Base-by-base conservation (phyloP, 2,113 vertebrate genomes). In the Podarcis muralis region DNA sequence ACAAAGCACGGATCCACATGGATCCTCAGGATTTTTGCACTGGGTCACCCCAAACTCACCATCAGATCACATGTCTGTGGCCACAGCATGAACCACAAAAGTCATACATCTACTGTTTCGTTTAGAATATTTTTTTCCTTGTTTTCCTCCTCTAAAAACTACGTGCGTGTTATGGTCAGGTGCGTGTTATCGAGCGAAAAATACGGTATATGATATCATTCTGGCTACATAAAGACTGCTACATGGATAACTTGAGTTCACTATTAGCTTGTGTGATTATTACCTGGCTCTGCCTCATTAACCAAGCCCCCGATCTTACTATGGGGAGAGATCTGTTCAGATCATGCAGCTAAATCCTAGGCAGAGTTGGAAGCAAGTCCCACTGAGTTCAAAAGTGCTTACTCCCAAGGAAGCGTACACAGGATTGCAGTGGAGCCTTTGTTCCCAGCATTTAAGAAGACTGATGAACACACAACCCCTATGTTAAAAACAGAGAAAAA, bases 401-500 rank as follows among this genome's bases (percentile, higher is more conserved):
- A 35, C 43, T 72, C 48, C 66, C 69, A 84, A 35, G 43, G 43
- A 74, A 84, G 43, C 57, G 5, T 23, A 7, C 27, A 72, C 13
- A 83, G 1, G 62, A 40, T 48, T 79, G 25, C 35, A 40, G 18
- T 78, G 23, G 6, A 76, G 37, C 43, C 27, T 43, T 78, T 20
- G 35, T 22, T 75, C 32, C 13, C 25, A 65, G 6, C 53, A 87
- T 81, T 37, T 86, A 81, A 89, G 80, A 90, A 30, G 3, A 2
- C 37, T 1, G 12, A 18, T 30, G 18, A 0, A 15, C 40, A 65
- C 2, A 37, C 15, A 37, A 1, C 2, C 9, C 1, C 7, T 6
- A 35, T 20, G 30, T 37, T 8, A 59, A 30, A 20, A 53, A 27
- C 27, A 80, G 20, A 5, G 23, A 4, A 1, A 74, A 68, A 43